phyloP scores from a whole-genome alignment of 2,888 invertebrate species.

The Allacma fusca region DNA sequence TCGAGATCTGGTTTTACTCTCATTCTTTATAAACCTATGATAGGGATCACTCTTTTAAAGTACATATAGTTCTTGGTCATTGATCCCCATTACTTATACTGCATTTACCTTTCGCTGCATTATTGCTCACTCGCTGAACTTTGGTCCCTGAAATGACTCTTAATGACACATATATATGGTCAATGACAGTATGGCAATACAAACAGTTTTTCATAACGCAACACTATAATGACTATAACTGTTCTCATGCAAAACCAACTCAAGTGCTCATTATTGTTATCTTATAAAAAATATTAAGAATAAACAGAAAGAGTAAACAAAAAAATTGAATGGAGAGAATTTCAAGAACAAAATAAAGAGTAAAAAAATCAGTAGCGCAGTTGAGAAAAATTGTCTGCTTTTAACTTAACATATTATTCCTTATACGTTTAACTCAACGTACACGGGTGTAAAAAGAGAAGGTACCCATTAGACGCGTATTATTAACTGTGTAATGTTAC shows the following conservation, averaged over 20 bases:
- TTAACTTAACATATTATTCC: background rate
- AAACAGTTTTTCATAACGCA: background rate
- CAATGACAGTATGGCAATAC: background rate
- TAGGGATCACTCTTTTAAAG: too few relatives aligned
- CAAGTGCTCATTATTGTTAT: conserved; percentile 24
- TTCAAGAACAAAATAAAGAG: too few relatives aligned
- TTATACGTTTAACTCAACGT: background rate
- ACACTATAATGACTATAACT: background rate
- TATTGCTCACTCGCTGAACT: too few relatives aligned
- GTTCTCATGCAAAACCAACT: background rate
- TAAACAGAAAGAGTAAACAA: background rate
- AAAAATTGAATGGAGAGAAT: too few relatives aligned
- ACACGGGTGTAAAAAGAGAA: conserved; percentile 17
- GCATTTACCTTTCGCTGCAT: too few relatives aligned
- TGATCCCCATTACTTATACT: too few relatives aligned
- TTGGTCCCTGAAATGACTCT: too few relatives aligned
- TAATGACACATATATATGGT: background rate
- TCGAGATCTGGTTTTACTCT: too few relatives aligned
- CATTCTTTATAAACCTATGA: too few relatives aligned
- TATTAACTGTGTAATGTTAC: conserved; percentile 25
- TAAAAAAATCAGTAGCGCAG: background rate
- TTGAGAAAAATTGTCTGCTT: background rate
- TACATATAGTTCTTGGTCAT: too few relatives aligned
- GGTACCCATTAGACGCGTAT: conserved; percentile 24
- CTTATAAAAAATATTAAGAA: background rate